A percentile compares a stretch with the other conserved stretches of the same genome.
These are phyloP conservation scores for Takifugu rubripes DNA, from an alignment of 2,797 vertebrate genomes.

Conservation along the genomic window DNA sequence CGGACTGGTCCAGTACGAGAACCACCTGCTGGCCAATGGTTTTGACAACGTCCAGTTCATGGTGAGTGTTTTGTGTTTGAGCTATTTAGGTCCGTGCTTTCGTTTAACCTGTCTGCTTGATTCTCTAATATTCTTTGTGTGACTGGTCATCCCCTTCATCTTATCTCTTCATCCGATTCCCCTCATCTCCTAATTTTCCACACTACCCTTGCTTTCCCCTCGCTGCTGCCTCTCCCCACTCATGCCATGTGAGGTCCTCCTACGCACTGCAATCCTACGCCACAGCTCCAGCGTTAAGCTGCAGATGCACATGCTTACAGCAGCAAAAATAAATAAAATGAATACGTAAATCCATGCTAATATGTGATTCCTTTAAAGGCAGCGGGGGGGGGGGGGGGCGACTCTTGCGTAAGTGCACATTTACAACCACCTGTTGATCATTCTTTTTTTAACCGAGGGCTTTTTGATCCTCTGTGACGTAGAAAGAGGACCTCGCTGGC, in stretches of 20 bases:
- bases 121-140: conserved; percentile 17
- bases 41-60: conserved; percentile 99
- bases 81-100: background rate
- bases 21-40: conserved; percentile 98
- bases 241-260: conserved; percentile 70
- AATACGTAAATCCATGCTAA: background rate
- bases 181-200: conserved; percentile 14
- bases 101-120: background rate
- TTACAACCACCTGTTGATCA: background rate
- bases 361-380: background rate
- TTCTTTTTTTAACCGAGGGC: conserved; percentile 18
- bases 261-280: conserved; percentile 60
- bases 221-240: conserved; percentile 52
- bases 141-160: background rate
- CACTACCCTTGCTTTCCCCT: conserved; percentile 17
- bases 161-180: conserved; percentile 26
- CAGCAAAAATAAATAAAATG: conserved; percentile 14
- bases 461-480: conserved; percentile 30
- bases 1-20: conserved; percentile 97
- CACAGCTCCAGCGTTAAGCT: conserved; percentile 43
- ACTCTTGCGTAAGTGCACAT: background rate
- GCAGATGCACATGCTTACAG: conserved; percentile 27
- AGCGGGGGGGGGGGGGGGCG: background rate
- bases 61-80: conserved; percentile 79
- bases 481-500: conserved; percentile 27